Evolutionary conservation across 2,113 vertebrate genomes (phyloP).

Genomic region (Todiramphus chloris): DNA sequence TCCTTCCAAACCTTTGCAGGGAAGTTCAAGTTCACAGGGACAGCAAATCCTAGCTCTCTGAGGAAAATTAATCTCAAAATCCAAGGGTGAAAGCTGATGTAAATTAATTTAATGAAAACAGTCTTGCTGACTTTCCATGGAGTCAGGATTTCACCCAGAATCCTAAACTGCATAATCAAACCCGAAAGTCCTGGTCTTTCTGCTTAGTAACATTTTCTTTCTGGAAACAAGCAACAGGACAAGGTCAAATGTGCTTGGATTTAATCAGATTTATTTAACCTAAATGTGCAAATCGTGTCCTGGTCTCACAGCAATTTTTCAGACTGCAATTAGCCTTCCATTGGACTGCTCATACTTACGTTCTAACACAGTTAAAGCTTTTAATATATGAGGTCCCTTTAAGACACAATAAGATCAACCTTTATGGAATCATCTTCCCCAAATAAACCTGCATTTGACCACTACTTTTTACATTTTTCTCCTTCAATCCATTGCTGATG

Average conservation of each 20-base stretch:
- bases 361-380: background rate
- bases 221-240: background rate
- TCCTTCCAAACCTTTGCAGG: background rate
- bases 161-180: background rate
- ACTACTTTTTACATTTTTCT: background rate
- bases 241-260: background rate
- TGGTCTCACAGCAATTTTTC: background rate
- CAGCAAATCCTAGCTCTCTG: background rate
- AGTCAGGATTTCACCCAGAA: background rate
- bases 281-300: background rate
- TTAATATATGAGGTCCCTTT: background rate
- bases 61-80: slow-evolving; percentile 6
- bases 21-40: slow-evolving; percentile 8
- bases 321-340: background rate
- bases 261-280: background rate
- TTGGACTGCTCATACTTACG: background rate
- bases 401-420: background rate
- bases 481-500: background rate
- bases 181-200: background rate
- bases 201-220: background rate
- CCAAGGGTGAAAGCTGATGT: background rate
- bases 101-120: background rate
- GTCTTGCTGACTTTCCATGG: background rate
- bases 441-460: background rate
- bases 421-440: background rate